phyloP scores from a whole-genome alignment of 2,113 vertebrate genomes.

The zebrafish (Danio rerio) region GRCz12tu NC_133196.1:168501-169000 shows the following conservation, averaged over 20 bases:
- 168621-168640: too few relatives aligned
- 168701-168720: slow-evolving; percentile 96
- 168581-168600: too few relatives aligned
- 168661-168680: neutral
- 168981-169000: slow-evolving; percentile 88
- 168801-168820: slow-evolving; percentile 85
- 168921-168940: slow-evolving; percentile 96
- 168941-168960: slow-evolving; percentile 88
- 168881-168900: slow-evolving; percentile 97
- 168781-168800: slow-evolving; percentile 93
- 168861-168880: slow-evolving; percentile 76
- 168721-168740: slow-evolving; percentile 96
- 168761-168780: slow-evolving; percentile 95
- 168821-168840: neutral
- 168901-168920: slow-evolving; percentile 98
- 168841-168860: neutral
- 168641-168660: neutral
- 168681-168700: slow-evolving; percentile 89
- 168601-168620: too few relatives aligned
- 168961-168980: slow-evolving; percentile 85
- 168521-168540: too few relatives aligned
- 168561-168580: too few relatives aligned
- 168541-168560: too few relatives aligned
- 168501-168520: too few relatives aligned
- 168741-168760: slow-evolving; percentile 98